Percentiles rank a stretch among this genome's conserved stretches.
These are phyloP conservation scores for Tenualosa thibaudeaui DNA, from an alignment of 2,797 vertebrate species.

Conservation along the genomic window DNA sequence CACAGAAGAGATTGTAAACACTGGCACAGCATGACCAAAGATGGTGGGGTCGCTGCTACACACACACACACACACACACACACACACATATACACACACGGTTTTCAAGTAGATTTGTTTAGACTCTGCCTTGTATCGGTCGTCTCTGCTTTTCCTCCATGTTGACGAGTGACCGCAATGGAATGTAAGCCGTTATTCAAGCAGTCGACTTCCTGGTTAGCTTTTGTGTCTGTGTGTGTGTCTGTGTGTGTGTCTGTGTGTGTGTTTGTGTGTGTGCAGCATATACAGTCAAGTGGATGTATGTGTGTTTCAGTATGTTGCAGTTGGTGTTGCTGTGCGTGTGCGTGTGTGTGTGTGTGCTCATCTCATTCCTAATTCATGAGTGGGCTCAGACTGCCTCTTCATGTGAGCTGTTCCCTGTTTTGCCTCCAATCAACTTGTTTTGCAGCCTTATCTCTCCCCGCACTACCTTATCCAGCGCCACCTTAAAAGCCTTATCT, in stretches of 20 bases:
- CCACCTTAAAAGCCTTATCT: background rate
- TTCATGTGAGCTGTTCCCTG: background rate
- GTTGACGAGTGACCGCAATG: constrained; percentile 18
- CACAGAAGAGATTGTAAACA: constrained; percentile 1
- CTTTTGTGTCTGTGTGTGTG: background rate
- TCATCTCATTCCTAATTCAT: background rate
- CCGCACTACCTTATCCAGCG: constrained; percentile 28
- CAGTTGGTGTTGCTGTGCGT: background rate
- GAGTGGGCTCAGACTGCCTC: background rate
- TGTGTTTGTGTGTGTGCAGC: background rate
- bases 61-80: background rate
- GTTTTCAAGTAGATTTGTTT: background rate
- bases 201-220: background rate
- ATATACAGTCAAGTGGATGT: too few species aligned
- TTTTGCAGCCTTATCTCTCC: background rate
- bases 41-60: background rate
- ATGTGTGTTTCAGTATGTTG: too few species aligned
- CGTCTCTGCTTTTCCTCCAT: constrained; percentile 5
- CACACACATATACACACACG: background rate
- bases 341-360: background rate
- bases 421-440: background rate
- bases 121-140: background rate
- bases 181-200: background rate
- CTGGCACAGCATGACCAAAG: constrained; percentile 9
- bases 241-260: background rate